Evolutionary conservation across 2,113 vertebrate species (phyloP).

Genomic region (Neofelis nebulosa): DNA sequence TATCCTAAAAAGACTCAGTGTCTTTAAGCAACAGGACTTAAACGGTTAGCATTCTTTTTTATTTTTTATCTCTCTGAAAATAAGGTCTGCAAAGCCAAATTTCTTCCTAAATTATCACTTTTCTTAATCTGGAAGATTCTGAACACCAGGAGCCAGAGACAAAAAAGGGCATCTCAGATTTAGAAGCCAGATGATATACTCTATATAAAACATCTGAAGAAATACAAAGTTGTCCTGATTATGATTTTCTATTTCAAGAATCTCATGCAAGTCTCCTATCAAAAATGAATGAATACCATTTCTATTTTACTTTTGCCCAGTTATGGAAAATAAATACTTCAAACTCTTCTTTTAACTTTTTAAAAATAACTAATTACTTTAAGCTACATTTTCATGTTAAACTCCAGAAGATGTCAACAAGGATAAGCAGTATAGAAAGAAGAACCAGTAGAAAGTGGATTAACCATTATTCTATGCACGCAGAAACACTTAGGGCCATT

Average conservation of each 20-base stretch:
- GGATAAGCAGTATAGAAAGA: not conserved
- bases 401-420: not conserved
- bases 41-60: not conserved
- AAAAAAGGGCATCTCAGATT: constrained; percentile 53
- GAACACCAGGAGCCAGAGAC: not conserved
- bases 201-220: constrained; percentile 53
- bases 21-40: not conserved
- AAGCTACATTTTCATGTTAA: constrained; percentile 8
- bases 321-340: not conserved
- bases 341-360: constrained; percentile 1
- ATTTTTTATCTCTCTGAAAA: not conserved
- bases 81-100: constrained; percentile 38
- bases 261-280: constrained; percentile 11
- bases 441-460: not conserved
- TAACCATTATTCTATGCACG: not conserved
- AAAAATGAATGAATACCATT: constrained; percentile 43
- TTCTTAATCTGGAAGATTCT: constrained; percentile 27
- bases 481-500: not conserved
- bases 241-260: constrained; percentile 57
- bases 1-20: not conserved
- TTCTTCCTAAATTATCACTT: constrained; percentile 56
- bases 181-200: constrained; percentile 51
- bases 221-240: constrained; percentile 16
- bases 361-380: constrained; percentile 13
- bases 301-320: constrained; percentile 31